Evolutionary conservation across 2,888 invertebrate species (phyloP).

Genomic region (Drosophila putrida): DNA sequence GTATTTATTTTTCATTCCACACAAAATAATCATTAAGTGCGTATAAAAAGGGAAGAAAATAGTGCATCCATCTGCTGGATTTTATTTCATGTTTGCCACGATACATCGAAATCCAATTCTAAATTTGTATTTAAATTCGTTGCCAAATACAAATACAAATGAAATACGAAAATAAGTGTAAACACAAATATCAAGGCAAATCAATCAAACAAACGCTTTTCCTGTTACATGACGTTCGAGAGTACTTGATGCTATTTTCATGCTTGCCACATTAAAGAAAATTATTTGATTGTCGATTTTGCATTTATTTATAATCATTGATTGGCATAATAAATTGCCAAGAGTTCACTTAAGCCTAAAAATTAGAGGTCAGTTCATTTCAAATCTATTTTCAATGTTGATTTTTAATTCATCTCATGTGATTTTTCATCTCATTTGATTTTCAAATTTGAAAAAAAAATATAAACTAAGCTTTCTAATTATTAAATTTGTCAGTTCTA

Average conservation of each 20-base stretch:
- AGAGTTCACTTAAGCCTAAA: neutral
- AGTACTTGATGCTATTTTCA: slow-evolving; percentile 39
- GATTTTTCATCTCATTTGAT: neutral
- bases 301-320: neutral
- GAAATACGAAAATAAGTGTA: slow-evolving; percentile 2
- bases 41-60: neutral
- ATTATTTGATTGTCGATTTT: neutral
- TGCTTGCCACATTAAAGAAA: slow-evolving; percentile 13
- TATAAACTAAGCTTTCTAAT: neutral
- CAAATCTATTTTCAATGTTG: neutral
- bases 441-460: neutral
- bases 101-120: neutral
- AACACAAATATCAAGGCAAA: neutral
- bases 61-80: neutral
- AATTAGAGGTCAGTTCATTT: neutral
- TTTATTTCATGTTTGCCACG: neutral
- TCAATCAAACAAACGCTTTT: slow-evolving; percentile 31
- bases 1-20: slow-evolving; percentile 8
- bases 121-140: slow-evolving; percentile 1
- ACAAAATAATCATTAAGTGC: slow-evolving; percentile 17
- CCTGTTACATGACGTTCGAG: slow-evolving; percentile 30
- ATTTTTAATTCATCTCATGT: neutral
- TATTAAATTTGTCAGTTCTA: too few species aligned
- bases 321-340: neutral
- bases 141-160: neutral